A percentile compares a stretch with the other conserved stretches of the same genome.
Evolutionary conservation across 1,140 invertebrate genomes (phyloP).

Genomic region (Coenobita brevimanus): DNA sequence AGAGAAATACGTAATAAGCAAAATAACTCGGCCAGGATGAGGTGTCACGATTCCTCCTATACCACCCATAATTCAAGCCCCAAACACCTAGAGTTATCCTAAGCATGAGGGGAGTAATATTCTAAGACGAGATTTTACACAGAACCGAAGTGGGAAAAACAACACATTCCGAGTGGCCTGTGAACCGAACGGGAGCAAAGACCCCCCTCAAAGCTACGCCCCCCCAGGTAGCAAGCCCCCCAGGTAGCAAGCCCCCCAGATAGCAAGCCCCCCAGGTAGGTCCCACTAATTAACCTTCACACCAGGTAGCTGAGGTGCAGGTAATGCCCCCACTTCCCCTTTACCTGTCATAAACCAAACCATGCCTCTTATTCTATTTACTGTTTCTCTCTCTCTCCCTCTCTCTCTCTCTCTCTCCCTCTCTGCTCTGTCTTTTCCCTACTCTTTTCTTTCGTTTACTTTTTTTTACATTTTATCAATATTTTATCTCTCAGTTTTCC

Average conservation of each 20-base stretch:
- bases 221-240: not conserved
- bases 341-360: not conserved
- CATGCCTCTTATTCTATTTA: not conserved
- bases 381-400: not conserved
- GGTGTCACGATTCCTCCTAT: not conserved
- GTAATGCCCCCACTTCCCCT: not conserved
- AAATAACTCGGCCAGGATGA: not conserved
- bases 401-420: not conserved
- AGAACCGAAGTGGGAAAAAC: no score
- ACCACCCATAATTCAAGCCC: no score
- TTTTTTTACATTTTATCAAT: no score
- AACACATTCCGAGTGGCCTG: no score
- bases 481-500: no score
- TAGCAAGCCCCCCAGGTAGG: not conserved
- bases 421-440: not conserved
- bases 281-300: conserved; percentile 37
- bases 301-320: conserved; percentile 14
- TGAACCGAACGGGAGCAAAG: not conserved
- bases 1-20: no score
- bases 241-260: not conserved
- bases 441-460: not conserved
- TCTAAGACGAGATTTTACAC: no score
- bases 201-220: not conserved
- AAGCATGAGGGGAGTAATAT: no score
- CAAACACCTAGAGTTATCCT: no score